Evolutionary conservation across 1,140 invertebrate species (phyloP), one percentile per base, ranked within the genome.

Genomic region (Drosophila teissieri): DNA sequence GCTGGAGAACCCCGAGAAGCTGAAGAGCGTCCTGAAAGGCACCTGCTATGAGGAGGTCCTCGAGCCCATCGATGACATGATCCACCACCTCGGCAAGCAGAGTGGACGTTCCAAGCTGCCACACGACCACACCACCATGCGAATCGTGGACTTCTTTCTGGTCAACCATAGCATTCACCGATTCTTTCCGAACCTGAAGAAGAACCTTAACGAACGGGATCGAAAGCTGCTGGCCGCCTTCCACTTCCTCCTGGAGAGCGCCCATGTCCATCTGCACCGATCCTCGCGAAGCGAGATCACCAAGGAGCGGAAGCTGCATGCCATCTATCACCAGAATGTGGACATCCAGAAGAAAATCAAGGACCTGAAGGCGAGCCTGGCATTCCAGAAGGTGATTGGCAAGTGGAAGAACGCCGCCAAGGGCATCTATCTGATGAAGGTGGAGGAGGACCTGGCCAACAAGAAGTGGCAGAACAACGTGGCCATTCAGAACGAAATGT

Each of bases 401-500:
- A 55, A 48, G 11, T 89, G 84, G 84, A 89, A 69, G 48, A 52
- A 45, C 17, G 77, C 65, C 0, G 64, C 77, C 2, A 84, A 84
- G 27, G 52, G 46, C 0, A 19, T 85, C 10, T 65, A 74, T 12
- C 19, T 80, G 3, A 58, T 80, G 11, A 84, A 75, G 17, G 49
- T 62, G 2, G 84, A 89, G 17, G 72, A 69, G 3, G 84, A 89
- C 48, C 36, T 89, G 63, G 80, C 80, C 52, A 61, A 61, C 10
- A 72, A 73, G 19, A 89, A 90, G 31, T 90, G 84, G 84, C 67
- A 81, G 6, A 89, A 89, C 11, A 89, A 73, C 58, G 68, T 89
- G 1, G 62, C 61, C 4, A 89, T 89, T 6, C 84, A 89, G 22
- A 89, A 84, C 40, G 84, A 89, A 64, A 84, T 89, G 84, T 88